Percentiles rank a stretch among this genome's conserved stretches.
Conservation (phyloP, 1,140 invertebrate genomes). For the Drosophila gunungcola region DNA sequence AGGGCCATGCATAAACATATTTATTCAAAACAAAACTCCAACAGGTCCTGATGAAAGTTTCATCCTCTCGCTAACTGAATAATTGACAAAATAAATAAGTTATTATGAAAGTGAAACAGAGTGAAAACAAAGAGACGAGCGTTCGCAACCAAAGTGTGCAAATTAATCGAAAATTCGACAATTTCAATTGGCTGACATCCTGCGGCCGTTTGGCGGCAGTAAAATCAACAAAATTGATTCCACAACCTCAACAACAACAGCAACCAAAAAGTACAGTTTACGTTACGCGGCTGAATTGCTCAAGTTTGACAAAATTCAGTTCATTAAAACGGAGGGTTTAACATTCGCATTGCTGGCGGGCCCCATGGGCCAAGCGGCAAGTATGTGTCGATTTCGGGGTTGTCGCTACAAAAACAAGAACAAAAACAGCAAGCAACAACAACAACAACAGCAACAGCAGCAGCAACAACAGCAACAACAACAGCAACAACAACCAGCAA, state of each 20-base stretch:
- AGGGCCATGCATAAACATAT: conserved; percentile 8
- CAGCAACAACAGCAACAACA: conserved; percentile 49
- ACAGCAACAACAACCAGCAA: conserved; percentile 41
- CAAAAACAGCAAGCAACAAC: conserved; percentile 73
- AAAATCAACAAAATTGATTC: conserved; percentile 70
- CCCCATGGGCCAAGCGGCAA: conserved; percentile 88
- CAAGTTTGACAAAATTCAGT: conserved; percentile 83
- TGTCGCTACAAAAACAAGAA: conserved; percentile 88
- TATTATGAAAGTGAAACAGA: conserved; percentile 77
- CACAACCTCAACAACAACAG: conserved; percentile 36
- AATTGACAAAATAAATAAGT: conserved; percentile 32
- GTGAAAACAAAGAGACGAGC: conserved; percentile 30
- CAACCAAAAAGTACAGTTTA: conserved; percentile 62
- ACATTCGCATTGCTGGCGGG: conserved; percentile 85
- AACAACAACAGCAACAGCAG: conserved; percentile 62
- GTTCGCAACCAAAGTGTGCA: conserved; percentile 52
- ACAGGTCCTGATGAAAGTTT: conserved; percentile 42
- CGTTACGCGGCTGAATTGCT: conserved; percentile 68
- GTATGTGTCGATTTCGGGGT: conserved; percentile 88
- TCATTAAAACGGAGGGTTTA: conserved; percentile 84
- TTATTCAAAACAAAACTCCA: conserved; percentile 31
- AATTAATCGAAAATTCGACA: conserved; percentile 31
- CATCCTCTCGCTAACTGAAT: conserved; percentile 8
- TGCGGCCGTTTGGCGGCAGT: conserved; percentile 55
- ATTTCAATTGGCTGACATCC: conserved; percentile 24